Conservation (phyloP, 2,797 vertebrate species). For the Corythornis leucogaster region DNA sequence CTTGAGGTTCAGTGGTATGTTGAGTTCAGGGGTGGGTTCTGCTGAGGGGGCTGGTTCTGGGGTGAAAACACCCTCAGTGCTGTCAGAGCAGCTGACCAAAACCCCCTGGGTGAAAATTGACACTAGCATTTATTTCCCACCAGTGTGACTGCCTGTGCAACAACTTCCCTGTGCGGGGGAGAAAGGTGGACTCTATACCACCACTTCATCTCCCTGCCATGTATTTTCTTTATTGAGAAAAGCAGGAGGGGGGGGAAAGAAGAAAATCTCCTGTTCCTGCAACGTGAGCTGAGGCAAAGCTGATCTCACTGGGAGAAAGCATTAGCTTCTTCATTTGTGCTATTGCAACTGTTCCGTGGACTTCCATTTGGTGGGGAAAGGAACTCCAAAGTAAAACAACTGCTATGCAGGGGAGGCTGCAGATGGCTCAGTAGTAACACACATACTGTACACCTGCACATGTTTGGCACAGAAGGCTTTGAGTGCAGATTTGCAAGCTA, state of each 20-base stretch:
- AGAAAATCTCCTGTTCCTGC: constrained; percentile 45
- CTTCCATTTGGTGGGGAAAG: constrained; percentile 62
- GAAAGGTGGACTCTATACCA: background rate
- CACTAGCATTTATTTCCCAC: background rate
- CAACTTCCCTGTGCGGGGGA: background rate
- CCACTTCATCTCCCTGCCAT: background rate
- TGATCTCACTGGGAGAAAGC: constrained; percentile 59
- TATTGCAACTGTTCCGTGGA: constrained; percentile 34
- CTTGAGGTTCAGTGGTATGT: background rate
- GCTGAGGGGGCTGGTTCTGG: background rate
- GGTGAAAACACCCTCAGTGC: background rate
- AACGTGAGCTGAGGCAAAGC: constrained; percentile 50
- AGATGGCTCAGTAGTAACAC: constrained; percentile 55
- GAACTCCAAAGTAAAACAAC: constrained; percentile 56
- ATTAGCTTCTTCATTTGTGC: constrained; percentile 55
- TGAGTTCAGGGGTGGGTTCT: background rate
- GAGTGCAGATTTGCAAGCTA: constrained; percentile 47
- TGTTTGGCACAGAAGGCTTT: constrained; percentile 54
- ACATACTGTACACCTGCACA: constrained; percentile 44
- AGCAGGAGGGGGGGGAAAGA: background rate
- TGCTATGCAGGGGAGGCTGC: constrained; percentile 27
- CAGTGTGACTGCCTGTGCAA: background rate
- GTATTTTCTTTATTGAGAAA: background rate
- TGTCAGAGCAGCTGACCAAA: background rate
- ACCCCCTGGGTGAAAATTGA: background rate